Evolutionary conservation across 2,113 vertebrate genomes (phyloP), one percentile per base, ranked within the genome.

Genomic region (Morone saxatilis): DNA sequence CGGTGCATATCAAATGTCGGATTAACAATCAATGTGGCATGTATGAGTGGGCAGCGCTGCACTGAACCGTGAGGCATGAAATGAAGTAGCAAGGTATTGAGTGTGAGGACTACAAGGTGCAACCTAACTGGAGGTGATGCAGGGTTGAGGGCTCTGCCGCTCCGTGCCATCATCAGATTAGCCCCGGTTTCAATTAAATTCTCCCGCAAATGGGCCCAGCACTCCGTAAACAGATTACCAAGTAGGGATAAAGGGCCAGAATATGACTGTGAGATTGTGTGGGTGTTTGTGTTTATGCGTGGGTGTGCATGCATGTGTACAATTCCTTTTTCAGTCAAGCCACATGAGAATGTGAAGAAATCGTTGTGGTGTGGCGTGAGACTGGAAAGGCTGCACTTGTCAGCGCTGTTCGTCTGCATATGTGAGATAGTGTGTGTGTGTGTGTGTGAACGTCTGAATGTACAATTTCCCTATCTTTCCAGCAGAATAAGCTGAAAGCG

Each of bases 181-280:
- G 86, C 73, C 60, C 80, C 25, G 38, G 57, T 92, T 94, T 94
- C 91, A 92, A 93, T 95, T 93, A 91, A 91, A 90, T 85, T 91
- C 85, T 70, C 67, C 84, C 76, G 89, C 80, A 92, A 91, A 91
- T 81, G 83, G 84, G 80, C 87, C 85, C 84, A 73, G 85, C 54
- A 62, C 89, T 90, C 67, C 45, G 70, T 89, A 92, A 94, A 91
- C 85, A 93, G 85, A 93, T 87, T 90, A 90, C 86, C 91, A 84
- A 86, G 74, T 71, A 62, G 78, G 86, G 89, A 90, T 84, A 90
- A 91, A 89, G 76, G 83, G 77, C 50, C 77, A 47, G 71, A 82
- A 89, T 88, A 74, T 86, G 80, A 88, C 80, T 85, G 61, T 68
- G 84, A 77, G 84, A 83, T 53, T 80, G 76, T 80, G 68, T 76